Evolutionary conservation across 2,888 invertebrate genomes (phyloP), one percentile per base, ranked within the genome.

Genomic region (Trichogramma dendrolimi): DNA sequence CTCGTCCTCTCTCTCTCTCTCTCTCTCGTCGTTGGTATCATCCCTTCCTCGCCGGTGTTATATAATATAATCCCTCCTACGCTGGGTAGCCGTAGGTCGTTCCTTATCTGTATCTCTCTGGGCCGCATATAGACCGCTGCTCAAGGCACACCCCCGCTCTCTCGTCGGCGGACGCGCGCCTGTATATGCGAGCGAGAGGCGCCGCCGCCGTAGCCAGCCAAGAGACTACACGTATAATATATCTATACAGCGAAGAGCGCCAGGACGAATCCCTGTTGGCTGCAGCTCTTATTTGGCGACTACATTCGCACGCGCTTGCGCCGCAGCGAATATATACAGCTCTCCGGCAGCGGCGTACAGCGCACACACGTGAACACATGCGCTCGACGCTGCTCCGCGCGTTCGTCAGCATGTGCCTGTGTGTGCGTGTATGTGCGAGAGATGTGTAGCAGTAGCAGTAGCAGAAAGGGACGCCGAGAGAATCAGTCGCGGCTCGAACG

Each of bases 401-500:
- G 48, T 49, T 43, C 48, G 67, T 68, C 61, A 64, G 66, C 68
- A 65, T 71, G 67, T 70, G 44, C 14, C 14, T 38, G 38, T 4
- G 58, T 2, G 8, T 58, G 44, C 42, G 44, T 40, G 40, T n/a
- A 1, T 39, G 7, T 39, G 5, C 38, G 38, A 27, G 6, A 6
- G 8, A 51, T 27, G 38, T 7, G 51, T 6, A 49, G n/a, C 14
- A 47, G 52, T 49, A 43, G 47, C 52, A 46, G 53, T 50, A 47
- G 54, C 48, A 48, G 67, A 68, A 60, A 64, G 66, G 68, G 65
- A 71, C 67, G 71, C 7, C 6, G 38, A n/a, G 51, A n/a, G 8
- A 38, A 27, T 62, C 78, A 77, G 77, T 78, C 74, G 78, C 77
- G 78, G 77, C 73, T 73, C 71, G 75, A 75, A 71, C 73, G 78